A percentile compares a stretch with the other conserved stretches of the same genome.
phyloP scores from a whole-genome alignment of 1,140 invertebrate genomes.

The Chlorops oryzae region DNA sequence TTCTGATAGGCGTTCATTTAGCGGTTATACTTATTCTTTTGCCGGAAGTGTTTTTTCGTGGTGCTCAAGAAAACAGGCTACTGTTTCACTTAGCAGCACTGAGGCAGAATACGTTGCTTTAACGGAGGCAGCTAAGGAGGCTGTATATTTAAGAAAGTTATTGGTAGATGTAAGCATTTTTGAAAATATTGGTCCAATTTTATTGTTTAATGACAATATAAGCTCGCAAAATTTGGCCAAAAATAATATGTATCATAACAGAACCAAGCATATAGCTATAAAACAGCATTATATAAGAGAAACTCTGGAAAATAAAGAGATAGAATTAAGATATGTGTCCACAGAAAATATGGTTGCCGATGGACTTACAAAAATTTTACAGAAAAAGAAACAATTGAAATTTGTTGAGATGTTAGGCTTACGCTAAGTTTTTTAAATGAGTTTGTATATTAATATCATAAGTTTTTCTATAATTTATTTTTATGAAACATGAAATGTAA shows the following conservation, averaged over 20 bases:
- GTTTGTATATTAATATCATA: no score
- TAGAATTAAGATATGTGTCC: conserved; percentile 19
- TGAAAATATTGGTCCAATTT: neutral
- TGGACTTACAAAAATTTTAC: conserved; percentile 22
- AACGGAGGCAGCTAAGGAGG: conserved; percentile 25
- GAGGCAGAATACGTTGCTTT: conserved; percentile 43
- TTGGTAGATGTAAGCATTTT: conserved; percentile 10
- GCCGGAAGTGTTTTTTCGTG: conserved; percentile 30
- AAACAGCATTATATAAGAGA: conserved; percentile 31
- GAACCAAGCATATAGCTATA: conserved; percentile 35
- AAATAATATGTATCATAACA: conserved; percentile 25
- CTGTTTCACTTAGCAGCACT: conserved; percentile 38
- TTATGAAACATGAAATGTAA: no score
- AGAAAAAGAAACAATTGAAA: conserved; percentile 3
- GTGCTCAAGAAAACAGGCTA: conserved; percentile 35
- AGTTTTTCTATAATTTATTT: no score
- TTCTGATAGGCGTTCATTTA: conserved; percentile 34
- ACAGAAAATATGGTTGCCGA: conserved; percentile 21
- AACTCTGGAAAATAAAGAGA: conserved; percentile 5
- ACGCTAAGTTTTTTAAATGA: no score
- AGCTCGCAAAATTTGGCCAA: conserved; percentile 23
- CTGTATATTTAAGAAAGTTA: conserved; percentile 24
- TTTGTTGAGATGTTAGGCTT: conserved; percentile 4
- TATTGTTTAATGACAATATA: conserved; percentile 18
- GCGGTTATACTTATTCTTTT: conserved; percentile 34